Conservation (phyloP, 30 jellyfish, hydroid and myxozoan genomes). For the Cassiopea xamachana region DNA sequence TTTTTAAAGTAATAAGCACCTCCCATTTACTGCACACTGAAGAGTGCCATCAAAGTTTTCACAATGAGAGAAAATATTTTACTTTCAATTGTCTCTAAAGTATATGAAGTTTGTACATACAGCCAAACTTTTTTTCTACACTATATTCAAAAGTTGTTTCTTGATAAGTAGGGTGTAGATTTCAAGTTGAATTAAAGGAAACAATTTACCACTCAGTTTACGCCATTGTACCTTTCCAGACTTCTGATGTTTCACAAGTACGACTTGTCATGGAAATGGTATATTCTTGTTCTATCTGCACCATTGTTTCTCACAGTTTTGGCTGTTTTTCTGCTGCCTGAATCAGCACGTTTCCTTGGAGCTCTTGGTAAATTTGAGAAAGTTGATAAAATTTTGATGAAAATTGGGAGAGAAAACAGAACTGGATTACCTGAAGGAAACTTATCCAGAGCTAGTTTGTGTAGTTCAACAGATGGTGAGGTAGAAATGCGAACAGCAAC, state of each 20-base stretch:
- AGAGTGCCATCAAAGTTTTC: too few relatives aligned
- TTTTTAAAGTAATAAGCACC: too few relatives aligned
- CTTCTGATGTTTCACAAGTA: slow-evolving; percentile 49
- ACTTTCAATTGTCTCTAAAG: too few relatives aligned
- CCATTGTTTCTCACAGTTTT: slow-evolving; percentile 52
- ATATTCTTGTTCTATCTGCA: slow-evolving; percentile 34
- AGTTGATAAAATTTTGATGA: slow-evolving; percentile 35
- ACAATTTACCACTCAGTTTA: neutral
- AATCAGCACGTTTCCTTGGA: slow-evolving; percentile 74
- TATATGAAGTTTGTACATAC: too few relatives aligned
- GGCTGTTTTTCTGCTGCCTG: slow-evolving; percentile 49
- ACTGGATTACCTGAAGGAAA: slow-evolving; percentile 68
- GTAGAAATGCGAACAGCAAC: slow-evolving; percentile 1
- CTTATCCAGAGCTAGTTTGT: slow-evolving; percentile 29
- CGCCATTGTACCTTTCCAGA: neutral
- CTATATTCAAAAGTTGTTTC: too few relatives aligned
- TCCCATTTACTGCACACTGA: too few relatives aligned
- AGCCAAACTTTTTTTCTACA: too few relatives aligned
- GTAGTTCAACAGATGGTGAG: neutral
- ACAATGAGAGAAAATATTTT: too few relatives aligned
- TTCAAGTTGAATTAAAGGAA: too few relatives aligned
- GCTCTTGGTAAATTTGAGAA: slow-evolving; percentile 60
- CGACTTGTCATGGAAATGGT: slow-evolving; percentile 59
- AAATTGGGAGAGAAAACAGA: slow-evolving; percentile 63
- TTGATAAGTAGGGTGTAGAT: too few relatives aligned